Percentiles rank a stretch among this genome's conserved stretches.
Conservation (phyloP, 1,140 invertebrate genomes). For the Zaprionus gabonicus region DNA sequence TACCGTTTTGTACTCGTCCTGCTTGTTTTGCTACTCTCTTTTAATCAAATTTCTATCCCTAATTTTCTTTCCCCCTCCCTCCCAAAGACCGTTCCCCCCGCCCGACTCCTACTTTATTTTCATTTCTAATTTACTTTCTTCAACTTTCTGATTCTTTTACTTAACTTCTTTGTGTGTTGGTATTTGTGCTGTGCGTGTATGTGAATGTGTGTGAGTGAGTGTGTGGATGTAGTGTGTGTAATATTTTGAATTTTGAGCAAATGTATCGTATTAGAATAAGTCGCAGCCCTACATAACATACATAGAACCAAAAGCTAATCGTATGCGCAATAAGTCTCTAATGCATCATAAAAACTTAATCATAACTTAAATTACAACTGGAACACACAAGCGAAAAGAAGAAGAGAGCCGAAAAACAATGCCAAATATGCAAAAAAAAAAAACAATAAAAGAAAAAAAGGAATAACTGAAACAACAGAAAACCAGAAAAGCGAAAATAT, state of each 20-base stretch:
- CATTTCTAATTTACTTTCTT: neutral
- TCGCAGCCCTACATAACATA: neutral
- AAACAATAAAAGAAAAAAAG: neutral
- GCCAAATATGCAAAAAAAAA: neutral
- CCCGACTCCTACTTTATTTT: neutral
- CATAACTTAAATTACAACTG: neutral
- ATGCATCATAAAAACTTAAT: neutral
- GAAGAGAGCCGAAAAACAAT: neutral
- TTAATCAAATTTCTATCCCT: neutral
- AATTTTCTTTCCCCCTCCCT: neutral
- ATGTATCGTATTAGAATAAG: neutral
- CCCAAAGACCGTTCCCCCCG: neutral
- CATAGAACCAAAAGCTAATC: constrained; percentile 1
- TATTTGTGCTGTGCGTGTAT: neutral
- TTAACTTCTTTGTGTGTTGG: constrained; percentile 3
- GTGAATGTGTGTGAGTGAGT: neutral
- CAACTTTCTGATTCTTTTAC: neutral
- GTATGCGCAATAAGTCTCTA: constrained; percentile 9
- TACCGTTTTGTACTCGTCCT: neutral
- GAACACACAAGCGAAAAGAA: neutral
- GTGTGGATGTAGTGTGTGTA: neutral
- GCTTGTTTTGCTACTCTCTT: constrained; percentile 7
- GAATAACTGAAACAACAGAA: neutral
- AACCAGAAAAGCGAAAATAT: neutral
- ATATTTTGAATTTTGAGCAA: constrained; percentile 5